phyloP scores from a whole-genome alignment of 2,888 invertebrate genomes.

The Neuroscelio doddi region DNA sequence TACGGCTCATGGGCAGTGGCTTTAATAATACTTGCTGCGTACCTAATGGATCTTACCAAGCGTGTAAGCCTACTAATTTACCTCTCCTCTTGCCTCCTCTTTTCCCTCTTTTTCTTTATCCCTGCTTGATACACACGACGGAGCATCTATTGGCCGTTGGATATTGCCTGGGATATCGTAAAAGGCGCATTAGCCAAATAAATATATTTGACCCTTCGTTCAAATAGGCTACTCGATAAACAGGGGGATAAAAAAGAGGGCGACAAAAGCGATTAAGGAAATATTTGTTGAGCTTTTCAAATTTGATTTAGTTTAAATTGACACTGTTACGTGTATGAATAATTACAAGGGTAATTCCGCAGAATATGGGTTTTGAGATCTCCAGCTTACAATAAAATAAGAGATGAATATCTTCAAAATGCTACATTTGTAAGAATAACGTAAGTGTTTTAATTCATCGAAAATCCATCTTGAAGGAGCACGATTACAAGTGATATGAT shows the following conservation, averaged over 20 bases:
- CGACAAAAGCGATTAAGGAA: constrained; percentile 12
- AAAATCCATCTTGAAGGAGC: too few species aligned
- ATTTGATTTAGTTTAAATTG: constrained; percentile 8
- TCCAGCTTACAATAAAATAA: too few species aligned
- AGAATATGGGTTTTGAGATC: too few species aligned
- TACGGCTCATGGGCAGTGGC: constrained; percentile 60
- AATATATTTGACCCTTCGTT: constrained; percentile 54
- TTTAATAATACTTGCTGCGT: constrained; percentile 66
- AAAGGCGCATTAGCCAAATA: constrained; percentile 56
- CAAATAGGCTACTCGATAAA: constrained; percentile 26
- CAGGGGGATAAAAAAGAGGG: constrained; percentile 8
- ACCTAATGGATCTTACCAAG: constrained; percentile 64
- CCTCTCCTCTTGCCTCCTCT: constrained; percentile 40
- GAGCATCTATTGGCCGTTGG: constrained; percentile 36
- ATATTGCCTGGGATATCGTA: constrained; percentile 49
- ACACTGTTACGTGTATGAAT: background rate
- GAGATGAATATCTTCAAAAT: too few species aligned
- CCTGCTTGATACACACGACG: constrained; percentile 47
- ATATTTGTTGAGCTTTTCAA: constrained; percentile 11
- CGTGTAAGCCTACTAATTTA: constrained; percentile 67
- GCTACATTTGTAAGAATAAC: too few species aligned
- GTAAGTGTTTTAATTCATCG: too few species aligned
- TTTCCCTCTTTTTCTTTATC: constrained; percentile 37
- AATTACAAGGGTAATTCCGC: background rate
- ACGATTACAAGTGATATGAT: too few species aligned